These are phyloP conservation scores for Crypturellus undulatus DNA, from an alignment of 2,113 vertebrate genomes.

Conservation along the genomic window DNA sequence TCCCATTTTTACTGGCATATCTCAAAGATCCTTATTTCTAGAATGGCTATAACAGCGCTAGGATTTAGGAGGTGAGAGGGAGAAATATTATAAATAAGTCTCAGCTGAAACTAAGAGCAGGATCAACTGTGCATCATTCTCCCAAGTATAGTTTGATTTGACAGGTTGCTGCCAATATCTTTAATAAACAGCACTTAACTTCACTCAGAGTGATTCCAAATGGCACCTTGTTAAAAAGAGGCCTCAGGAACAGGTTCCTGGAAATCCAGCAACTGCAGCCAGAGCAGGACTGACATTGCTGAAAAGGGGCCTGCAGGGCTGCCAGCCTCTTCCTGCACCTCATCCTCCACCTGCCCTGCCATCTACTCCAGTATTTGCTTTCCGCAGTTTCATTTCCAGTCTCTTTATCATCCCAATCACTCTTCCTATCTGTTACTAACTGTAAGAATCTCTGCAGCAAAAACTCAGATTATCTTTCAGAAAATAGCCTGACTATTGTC, in stretches of 20 bases:
- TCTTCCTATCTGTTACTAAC: neutral
- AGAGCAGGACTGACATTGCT: neutral
- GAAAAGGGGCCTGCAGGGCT: neutral
- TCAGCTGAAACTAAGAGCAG: neutral
- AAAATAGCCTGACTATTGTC: neutral
- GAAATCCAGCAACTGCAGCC: neutral
- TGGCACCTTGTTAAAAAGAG: neutral
- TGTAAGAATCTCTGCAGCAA: neutral
- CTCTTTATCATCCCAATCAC: neutral
- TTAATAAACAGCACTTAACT: neutral
- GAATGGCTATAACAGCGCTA: neutral
- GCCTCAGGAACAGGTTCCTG: neutral
- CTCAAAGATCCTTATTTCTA: neutral
- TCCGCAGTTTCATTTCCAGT: neutral
- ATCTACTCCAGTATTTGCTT: neutral
- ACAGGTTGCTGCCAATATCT: neutral
- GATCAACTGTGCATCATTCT: neutral
- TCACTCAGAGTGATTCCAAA: neutral
- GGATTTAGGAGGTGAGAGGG: neutral
- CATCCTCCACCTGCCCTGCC: neutral
- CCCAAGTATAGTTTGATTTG: neutral
- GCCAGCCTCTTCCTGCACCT: accelerated
- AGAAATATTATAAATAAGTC: neutral
- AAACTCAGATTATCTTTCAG: neutral
- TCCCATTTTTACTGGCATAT: neutral